A percentile compares a stretch with the other conserved stretches of the same genome.
phyloP scores from a whole-genome alignment of 2,888 invertebrate species.

The Heliconius erato region DNA sequence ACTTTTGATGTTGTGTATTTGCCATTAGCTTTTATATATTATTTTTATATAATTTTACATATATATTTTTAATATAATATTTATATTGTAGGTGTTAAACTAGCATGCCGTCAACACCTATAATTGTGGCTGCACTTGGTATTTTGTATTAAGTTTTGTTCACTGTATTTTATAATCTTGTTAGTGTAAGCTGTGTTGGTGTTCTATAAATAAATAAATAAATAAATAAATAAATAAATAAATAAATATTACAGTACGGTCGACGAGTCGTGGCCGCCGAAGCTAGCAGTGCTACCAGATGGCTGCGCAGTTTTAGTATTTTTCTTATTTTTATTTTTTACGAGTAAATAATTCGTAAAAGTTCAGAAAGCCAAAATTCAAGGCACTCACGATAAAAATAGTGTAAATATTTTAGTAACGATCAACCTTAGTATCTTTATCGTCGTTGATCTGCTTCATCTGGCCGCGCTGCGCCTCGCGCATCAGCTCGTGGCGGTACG shows the following conservation, averaged over 20 bases:
- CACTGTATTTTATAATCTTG: no score
- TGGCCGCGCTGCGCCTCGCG: constrained; percentile 80
- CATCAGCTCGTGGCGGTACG: constrained; percentile 76
- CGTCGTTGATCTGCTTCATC: constrained; percentile 77
- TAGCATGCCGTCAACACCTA: no score
- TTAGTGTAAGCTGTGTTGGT: no score
- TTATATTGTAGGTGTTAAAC: no score
- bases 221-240: no score
- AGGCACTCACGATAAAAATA: neutral
- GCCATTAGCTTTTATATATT: no score
- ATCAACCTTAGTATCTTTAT: constrained; percentile 76
- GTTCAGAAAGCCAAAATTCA: neutral
- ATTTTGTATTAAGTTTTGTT: no score
- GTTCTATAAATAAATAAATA: no score
- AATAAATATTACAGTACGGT: neutral
- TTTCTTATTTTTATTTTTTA: neutral
- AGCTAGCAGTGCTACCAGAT: neutral
- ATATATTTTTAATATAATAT: no score
- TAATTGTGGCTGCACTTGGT: no score
- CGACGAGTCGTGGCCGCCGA: neutral
- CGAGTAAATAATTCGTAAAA: neutral
- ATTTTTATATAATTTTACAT: no score
- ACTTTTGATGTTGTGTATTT: no score
- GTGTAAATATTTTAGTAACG: neutral
- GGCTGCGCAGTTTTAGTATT: neutral